Conservation (phyloP, 2,113 vertebrate species). For the Orthonyx spaldingii region DNA sequence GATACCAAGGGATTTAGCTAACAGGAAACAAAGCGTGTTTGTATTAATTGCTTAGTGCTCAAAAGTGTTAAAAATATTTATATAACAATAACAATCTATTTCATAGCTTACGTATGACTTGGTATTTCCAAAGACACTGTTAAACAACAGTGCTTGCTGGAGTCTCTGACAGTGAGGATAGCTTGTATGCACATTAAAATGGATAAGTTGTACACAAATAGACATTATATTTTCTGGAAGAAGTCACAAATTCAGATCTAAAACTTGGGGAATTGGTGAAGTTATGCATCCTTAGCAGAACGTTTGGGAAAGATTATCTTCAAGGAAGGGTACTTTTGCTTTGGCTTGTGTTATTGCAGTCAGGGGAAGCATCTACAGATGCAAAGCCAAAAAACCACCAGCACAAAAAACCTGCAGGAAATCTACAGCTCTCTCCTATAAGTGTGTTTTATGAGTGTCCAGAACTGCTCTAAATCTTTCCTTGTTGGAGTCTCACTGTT, state of each 20-base stretch:
- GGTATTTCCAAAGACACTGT: neutral
- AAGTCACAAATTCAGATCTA: neutral
- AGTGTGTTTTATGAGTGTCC: neutral
- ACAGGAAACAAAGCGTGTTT: neutral
- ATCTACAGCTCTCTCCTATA: neutral
- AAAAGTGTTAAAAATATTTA: slow-evolving; percentile 15
- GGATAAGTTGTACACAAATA: neutral
- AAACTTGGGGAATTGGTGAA: neutral
- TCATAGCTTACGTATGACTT: slow-evolving; percentile 17
- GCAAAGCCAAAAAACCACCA: neutral
- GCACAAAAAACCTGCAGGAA: neutral
- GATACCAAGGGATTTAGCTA: neutral
- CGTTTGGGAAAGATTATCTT: neutral
- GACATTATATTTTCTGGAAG: neutral
- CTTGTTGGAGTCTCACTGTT: neutral
- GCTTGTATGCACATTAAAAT: neutral
- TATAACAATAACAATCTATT: slow-evolving; percentile 2
- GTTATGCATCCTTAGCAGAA: neutral
- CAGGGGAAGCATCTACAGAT: neutral
- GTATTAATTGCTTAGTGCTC: neutral
- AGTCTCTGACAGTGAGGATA: neutral
- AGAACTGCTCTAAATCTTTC: neutral
- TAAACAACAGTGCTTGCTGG: neutral
- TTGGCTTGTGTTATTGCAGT: neutral
- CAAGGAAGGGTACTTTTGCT: neutral